Evolutionary conservation across 2,113 vertebrate species (phyloP).

Genomic region (Catagonus wagneri): DNA sequence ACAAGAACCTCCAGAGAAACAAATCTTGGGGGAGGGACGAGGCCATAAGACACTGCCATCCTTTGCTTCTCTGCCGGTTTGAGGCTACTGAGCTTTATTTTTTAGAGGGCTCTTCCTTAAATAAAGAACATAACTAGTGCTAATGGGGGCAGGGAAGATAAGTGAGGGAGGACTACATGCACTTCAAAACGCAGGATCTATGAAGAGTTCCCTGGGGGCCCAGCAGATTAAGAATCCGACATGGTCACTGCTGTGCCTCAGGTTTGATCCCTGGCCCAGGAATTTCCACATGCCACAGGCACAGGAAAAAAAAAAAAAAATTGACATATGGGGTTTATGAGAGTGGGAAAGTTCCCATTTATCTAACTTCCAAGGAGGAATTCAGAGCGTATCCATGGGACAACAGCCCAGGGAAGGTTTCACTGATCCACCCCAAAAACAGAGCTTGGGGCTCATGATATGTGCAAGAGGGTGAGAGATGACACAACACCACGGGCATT

Average conservation of each 20-base stretch:
- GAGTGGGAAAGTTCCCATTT: not conserved
- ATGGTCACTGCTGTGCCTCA: no score
- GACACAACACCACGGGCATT: rapidly evolving
- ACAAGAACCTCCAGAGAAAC: not conserved
- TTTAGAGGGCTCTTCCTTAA: not conserved
- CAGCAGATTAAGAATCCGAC: no score
- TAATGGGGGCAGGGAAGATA: not conserved
- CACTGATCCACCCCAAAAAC: not conserved
- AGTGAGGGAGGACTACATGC: not conserved
- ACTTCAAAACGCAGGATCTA: no score
- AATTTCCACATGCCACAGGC: no score
- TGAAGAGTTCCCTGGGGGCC: no score
- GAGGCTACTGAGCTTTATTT: not conserved
- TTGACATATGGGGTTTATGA: not conserved
- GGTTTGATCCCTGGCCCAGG: no score
- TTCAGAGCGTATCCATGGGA: not conserved
- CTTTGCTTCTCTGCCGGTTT: not conserved
- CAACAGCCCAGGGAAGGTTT: not conserved
- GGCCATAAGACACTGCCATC: not conserved
- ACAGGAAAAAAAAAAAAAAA: not conserved
- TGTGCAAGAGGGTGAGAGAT: not conserved
- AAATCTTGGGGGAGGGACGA: not conserved
- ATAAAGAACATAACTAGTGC: not conserved
- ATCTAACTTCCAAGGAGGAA: not conserved
- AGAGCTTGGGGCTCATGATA: not conserved